Evolutionary conservation across 1,140 invertebrate genomes (phyloP), one percentile per base, ranked within the genome.

Genomic region (Drosophila chauvacae): DNA sequence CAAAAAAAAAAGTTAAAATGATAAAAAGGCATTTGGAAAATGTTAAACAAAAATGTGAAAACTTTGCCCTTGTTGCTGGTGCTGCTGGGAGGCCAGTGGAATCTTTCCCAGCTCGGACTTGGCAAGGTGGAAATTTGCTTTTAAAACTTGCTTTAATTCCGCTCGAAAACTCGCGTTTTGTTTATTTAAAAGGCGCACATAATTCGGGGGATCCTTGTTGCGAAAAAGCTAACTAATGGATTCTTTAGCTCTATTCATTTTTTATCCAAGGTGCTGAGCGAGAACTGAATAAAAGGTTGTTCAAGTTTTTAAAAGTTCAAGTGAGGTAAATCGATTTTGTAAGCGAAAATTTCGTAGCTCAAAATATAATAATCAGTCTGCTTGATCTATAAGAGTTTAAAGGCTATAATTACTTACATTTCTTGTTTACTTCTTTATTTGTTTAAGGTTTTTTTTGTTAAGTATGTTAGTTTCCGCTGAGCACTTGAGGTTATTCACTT

Each of bases 41-140:
- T 84, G 77, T 84, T 84, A 81, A 85, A 81, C 81, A 85, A 84
- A 85, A 84, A 84, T 84, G 81, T 65, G 82, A 84, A 84, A 84
- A 84, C 81, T 84, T 84, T 85, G 77, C 78, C 81, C 81, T 85
- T 59, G 48, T 74, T 74, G 71, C 57, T 41, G 18, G 39, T 35
- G 70, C 56, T 41, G 11, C 56, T 28, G 68, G 55, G 20, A 20
- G 48, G 68, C 45, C 47, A 60, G 56, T 44, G 50, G 45, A 72
- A 50, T 60, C 51, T 72, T 72, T 44, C n/a, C 48, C 14, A 10
- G 44, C 39, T 72, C 37, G 66, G 53, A 60, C 70, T 14, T 23
- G 45, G n/a, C 30, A 47, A 72, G 66, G 70, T 72, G 70, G 66
- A 60, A 72, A 72, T 69, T 74, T 56, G 44, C 61, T 65, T 51